A percentile compares a stretch with the other conserved stretches of the same genome.
Evolutionary conservation across 2,113 vertebrate genomes (phyloP).

Genomic region (Heliornis fulica): DNA sequence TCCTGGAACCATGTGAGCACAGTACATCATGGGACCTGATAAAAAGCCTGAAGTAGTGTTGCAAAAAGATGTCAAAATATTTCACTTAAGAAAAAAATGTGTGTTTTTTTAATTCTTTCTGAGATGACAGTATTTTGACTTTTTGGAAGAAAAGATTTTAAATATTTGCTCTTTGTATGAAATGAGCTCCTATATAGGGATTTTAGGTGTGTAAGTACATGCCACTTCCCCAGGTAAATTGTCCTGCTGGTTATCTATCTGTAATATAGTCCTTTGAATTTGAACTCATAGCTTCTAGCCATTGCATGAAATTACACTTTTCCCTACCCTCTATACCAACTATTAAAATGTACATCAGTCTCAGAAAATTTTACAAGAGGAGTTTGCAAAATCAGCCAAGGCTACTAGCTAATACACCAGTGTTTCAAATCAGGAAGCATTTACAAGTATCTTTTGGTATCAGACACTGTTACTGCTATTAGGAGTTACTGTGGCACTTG

Average conservation of each 20-base stretch:
- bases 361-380: background rate
- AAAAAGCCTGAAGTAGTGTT: background rate
- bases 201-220: background rate
- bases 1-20: background rate
- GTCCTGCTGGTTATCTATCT: background rate
- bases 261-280: background rate
- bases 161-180: background rate
- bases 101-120: background rate
- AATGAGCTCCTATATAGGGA: background rate
- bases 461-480: background rate
- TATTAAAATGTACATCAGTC: background rate
- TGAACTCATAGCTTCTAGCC: background rate
- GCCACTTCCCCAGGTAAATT: background rate
- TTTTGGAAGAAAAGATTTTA: background rate
- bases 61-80: background rate
- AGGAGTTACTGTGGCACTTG: background rate
- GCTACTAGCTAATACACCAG: background rate
- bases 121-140: background rate
- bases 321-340: background rate
- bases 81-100: background rate
- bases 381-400: background rate
- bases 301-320: background rate
- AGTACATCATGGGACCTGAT: rapidly evolving
- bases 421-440: background rate
- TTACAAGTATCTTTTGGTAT: background rate